A percentile compares a stretch with the other conserved stretches of the same genome.
Evolutionary conservation across 2,888 invertebrate genomes (phyloP).

Genomic region (Lacanobia wlatinum): DNA sequence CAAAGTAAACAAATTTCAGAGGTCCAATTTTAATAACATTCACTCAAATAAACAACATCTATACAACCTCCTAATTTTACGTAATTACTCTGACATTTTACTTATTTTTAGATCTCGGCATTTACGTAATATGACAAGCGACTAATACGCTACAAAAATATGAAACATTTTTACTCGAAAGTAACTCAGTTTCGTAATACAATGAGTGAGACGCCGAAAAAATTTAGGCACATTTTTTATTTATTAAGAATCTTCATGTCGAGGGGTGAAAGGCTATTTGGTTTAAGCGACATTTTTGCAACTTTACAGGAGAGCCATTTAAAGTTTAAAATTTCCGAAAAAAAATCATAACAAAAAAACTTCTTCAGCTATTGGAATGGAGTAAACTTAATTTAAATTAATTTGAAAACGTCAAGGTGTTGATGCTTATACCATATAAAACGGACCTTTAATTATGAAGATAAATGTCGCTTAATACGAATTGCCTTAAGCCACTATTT

Average conservation of each 20-base stretch:
- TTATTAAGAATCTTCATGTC: conserved; percentile 40
- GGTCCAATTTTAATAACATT: background rate
- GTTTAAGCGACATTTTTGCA: no score
- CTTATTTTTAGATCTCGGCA: conserved; percentile 14
- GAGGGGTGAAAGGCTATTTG: no score
- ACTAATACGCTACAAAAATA: conserved; percentile 28
- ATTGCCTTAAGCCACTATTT: no score
- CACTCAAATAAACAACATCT: conserved; percentile 1
- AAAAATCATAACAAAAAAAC: no score
- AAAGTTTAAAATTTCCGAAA: no score
- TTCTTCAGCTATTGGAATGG: no score
- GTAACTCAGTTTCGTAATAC: conserved; percentile 28
- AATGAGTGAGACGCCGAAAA: conserved; percentile 18
- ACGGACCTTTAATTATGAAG: no score
- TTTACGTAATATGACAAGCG: conserved; percentile 32
- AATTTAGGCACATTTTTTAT: conserved; percentile 27
- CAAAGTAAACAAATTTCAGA: background rate
- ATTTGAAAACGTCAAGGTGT: no score
- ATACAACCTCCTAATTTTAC: background rate
- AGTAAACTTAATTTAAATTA: no score
- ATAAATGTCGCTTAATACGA: no score
- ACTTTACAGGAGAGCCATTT: no score
- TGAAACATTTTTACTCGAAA: conserved; percentile 43
- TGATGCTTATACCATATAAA: no score
- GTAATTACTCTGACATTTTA: conserved; percentile 28